Evolutionary conservation across 1,140 invertebrate species (phyloP).

Genomic region (Metaphire vulgaris): DNA sequence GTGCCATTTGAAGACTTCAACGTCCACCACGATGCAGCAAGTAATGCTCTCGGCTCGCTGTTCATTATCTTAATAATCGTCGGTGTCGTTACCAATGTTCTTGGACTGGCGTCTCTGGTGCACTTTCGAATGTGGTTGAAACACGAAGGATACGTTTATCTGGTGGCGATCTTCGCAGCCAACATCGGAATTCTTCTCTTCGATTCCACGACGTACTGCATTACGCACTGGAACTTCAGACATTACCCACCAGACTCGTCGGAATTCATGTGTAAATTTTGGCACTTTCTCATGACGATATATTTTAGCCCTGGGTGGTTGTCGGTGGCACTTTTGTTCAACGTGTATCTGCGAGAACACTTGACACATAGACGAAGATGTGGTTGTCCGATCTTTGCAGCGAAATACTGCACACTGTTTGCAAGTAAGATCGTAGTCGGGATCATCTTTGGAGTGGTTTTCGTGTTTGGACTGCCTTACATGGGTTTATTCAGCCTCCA

Average conservation of each 20-base stretch:
- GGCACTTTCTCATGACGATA: not conserved
- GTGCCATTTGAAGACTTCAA: too few relatives aligned
- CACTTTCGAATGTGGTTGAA: not conserved
- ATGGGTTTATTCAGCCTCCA: not conserved
- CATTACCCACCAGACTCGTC: not conserved
- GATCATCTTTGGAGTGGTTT: not conserved
- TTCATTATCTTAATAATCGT: too few relatives aligned
- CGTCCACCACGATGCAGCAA: too few relatives aligned
- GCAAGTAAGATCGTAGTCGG: not conserved
- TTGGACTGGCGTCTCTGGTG: not conserved
- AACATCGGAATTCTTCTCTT: not conserved
- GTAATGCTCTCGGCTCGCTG: too few relatives aligned
- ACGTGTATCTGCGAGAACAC: not conserved
- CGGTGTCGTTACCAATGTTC: not conserved
- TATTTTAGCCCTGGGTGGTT: not conserved
- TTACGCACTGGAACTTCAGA: not conserved
- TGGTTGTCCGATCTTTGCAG: too few relatives aligned
- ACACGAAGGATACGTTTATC: slow-evolving; percentile 2
- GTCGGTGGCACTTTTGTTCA: not conserved
- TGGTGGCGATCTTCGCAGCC: not conserved
- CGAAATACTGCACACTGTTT: not conserved
- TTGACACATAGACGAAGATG: not conserved
- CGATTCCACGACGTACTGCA: not conserved
- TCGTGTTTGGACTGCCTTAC: not conserved
- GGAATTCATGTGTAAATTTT: not conserved